Evolutionary conservation across 2,113 vertebrate species (phyloP), one percentile per base, ranked within the genome.

Genomic region (Notothenia coriiceps): DNA sequence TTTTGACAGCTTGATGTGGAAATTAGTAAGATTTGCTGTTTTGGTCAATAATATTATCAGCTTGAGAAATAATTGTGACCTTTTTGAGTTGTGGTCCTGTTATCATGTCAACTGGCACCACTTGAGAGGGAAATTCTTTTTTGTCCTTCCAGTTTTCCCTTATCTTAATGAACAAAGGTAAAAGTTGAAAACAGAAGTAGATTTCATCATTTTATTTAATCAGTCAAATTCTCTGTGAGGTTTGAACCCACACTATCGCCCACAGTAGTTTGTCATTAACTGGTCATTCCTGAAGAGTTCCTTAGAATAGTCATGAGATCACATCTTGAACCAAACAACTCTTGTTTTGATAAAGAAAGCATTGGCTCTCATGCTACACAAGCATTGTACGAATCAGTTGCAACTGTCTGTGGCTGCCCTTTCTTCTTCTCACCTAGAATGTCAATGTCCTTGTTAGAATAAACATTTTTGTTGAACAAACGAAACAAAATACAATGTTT

Each of bases 1-100:
- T 54, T 80, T 59, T 51, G 33, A 43, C 49, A 61, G 51, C 62
- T 44, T 76, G 70, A 79, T 56, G 35, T 49, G 2, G 71, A 74
- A 70, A 81, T 59, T 10, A 57, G 67, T 56, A 44, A 62, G 10
- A 62, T 47, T 35, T 47, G 6, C 63, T 79, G 10, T 47, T 81
- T 74, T 63, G 20, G 40, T 56, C 29, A 54, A 22, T 12, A 60
- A 22, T 8, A 7, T 72, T 17, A 80, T 79, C 59, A 40, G 54
- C 44, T 13, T 61, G n/a, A 50, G 56, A 63, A 68, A 63, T 10
- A n/a, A 20, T 8, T 67, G 7, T 35, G 17, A 74, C 66, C 62
- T 78, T 81, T 68, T 54, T 7, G 12, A 54, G 46, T 75, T 57
- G 65, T 81, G 50, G 22, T 61, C 20, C 13, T 29, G 70, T 85